Conservation (phyloP, 1,140 invertebrate genomes). For the Adoxophyes honmai region DNA sequence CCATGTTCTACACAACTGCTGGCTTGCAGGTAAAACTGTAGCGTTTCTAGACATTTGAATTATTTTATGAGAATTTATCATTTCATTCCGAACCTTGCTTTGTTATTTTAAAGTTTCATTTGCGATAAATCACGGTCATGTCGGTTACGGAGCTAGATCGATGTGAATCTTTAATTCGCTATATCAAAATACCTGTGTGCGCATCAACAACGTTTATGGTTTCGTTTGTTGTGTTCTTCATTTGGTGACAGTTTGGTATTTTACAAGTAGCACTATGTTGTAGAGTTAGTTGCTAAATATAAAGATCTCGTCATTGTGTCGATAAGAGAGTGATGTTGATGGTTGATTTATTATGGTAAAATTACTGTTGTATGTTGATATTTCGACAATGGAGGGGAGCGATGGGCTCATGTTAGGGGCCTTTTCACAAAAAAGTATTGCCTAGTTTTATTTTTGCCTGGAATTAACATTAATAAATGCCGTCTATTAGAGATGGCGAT, state of each 20-base stretch:
- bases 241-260: constrained; percentile 38
- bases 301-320: too few species aligned
- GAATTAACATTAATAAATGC: too few species aligned
- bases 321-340: too few species aligned
- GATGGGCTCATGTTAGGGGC: too few species aligned
- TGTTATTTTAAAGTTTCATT: neutral
- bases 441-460: too few species aligned
- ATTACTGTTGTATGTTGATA: too few species aligned
- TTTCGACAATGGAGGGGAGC: too few species aligned
- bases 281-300: too few species aligned
- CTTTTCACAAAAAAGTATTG: too few species aligned
- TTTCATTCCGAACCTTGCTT: neutral
- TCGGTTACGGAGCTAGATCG: constrained; percentile 12
- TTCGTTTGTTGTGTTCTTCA: constrained; percentile 42
- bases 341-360: too few species aligned
- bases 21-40: constrained; percentile 1
- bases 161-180: constrained; percentile 49
- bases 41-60: constrained; percentile 33
- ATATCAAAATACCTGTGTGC: constrained; percentile 38
- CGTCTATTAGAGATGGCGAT: too few species aligned
- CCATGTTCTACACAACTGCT: constrained; percentile 9
- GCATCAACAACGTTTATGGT: constrained; percentile 39
- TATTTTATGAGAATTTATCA: constrained; percentile 27
- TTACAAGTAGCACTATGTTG: too few species aligned
- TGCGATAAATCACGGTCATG: constrained; percentile 24